These are phyloP conservation scores for Aquatica leii DNA, from an alignment of 2,888 invertebrate species.

Conservation along the genomic window DNA sequence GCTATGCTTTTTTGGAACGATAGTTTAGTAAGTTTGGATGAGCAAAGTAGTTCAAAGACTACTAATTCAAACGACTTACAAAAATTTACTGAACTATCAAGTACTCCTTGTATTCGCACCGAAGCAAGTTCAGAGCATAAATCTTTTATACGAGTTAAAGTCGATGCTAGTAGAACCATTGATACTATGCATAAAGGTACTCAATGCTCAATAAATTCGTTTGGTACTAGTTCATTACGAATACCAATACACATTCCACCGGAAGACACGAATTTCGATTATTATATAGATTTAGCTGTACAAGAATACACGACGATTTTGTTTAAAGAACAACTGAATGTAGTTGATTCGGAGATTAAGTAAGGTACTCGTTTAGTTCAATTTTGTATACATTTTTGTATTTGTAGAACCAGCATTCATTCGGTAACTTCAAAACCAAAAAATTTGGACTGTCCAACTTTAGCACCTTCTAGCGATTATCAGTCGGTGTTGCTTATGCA, in stretches of 20 bases:
- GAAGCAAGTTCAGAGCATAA: no score
- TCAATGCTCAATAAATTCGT: no score
- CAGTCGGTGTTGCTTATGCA: not conserved
- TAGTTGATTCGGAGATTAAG: not conserved
- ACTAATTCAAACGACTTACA: no score
- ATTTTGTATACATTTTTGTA: no score
- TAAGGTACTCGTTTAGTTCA: no score
- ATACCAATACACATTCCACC: slow-evolving; percentile 51
- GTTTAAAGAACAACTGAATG: slow-evolving; percentile 13
- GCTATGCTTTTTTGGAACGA: slow-evolving; percentile 65
- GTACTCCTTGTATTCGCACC: no score
- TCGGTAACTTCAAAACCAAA: slow-evolving; percentile 30
- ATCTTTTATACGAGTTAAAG: no score
- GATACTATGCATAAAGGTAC: no score
- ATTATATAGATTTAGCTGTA: slow-evolving; percentile 51
- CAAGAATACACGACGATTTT: slow-evolving; percentile 21
- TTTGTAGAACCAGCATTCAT: not conserved
- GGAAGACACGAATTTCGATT: slow-evolving; percentile 60
- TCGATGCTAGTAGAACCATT: no score
- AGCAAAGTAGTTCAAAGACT: no score
- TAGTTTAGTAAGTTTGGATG: slow-evolving; percentile 60
- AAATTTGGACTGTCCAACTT: slow-evolving; percentile 40
- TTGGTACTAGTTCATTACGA: no score
- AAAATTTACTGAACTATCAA: no score
- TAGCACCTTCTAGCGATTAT: slow-evolving; percentile 5